Percentiles rank a stretch among this genome's conserved stretches.
Conservation (phyloP, 1,140 invertebrate species). For the Saccostrea cuccullata region DNA sequence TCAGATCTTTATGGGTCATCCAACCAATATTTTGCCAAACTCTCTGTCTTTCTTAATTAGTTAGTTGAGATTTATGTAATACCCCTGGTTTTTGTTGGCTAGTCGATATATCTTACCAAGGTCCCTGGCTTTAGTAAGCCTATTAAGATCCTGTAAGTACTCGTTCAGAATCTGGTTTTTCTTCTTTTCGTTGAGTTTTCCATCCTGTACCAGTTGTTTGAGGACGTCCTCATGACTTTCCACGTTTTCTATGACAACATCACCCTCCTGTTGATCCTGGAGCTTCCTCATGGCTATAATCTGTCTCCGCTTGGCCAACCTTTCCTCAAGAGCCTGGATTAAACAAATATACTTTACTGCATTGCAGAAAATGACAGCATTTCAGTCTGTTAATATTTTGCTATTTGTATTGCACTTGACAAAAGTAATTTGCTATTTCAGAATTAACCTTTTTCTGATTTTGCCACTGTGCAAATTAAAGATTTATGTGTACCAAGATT, state of each 20-base stretch:
- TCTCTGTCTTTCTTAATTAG: no score
- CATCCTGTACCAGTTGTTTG: slow-evolving; percentile 61
- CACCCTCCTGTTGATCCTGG: slow-evolving; percentile 62
- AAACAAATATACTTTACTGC: background rate
- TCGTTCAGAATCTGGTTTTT: slow-evolving; percentile 69
- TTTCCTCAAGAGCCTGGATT: slow-evolving; percentile 69
- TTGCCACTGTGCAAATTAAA: background rate
- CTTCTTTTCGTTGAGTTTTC: slow-evolving; percentile 67
- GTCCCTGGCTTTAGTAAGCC: slow-evolving; percentile 40
- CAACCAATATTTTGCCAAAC: no score
- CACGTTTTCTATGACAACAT: slow-evolving; percentile 54
- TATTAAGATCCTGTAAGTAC: slow-evolving; percentile 53
- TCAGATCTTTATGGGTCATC: no score
- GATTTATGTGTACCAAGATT: background rate
- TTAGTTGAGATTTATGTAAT: no score
- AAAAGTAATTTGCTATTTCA: background rate
- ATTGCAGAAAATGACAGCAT: no score
- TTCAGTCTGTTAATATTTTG: no score
- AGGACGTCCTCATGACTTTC: slow-evolving; percentile 61
- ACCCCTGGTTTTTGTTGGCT: no score
- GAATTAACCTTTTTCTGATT: background rate
- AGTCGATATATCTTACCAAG: background rate
- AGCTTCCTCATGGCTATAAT: slow-evolving; percentile 65
- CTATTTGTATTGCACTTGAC: no score
- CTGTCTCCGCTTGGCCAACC: slow-evolving; percentile 67